A percentile compares a stretch with the other conserved stretches of the same genome.
Evolutionary conservation across 2,888 invertebrate genomes (phyloP).

Genomic region (Operophtera brumata): DNA sequence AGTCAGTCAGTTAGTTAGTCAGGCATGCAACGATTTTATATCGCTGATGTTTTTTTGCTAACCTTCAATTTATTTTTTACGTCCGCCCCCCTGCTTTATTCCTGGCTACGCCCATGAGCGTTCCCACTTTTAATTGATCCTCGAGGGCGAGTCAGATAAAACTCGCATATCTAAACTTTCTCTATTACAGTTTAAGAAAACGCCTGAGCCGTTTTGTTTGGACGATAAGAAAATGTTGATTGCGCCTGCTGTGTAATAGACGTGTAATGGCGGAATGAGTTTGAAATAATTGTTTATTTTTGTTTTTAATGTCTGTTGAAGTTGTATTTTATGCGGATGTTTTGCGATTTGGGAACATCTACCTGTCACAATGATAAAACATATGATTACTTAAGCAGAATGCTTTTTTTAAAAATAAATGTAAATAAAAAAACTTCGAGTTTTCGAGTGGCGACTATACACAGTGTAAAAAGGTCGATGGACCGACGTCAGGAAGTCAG

Average conservation of each 20-base stretch:
- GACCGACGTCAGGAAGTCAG: no score
- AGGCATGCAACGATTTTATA: no score
- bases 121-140: slow-evolving; percentile 81
- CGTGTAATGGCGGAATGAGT: slow-evolving; percentile 47
- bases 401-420: no score
- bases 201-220: slow-evolving; percentile 61
- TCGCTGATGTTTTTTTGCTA: no score
- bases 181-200: slow-evolving; percentile 80
- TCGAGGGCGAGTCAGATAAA: slow-evolving; percentile 78
- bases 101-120: neutral
- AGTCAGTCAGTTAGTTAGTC: no score
- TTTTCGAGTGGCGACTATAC: no score
- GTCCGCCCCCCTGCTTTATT: neutral
- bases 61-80: no score
- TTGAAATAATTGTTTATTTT: slow-evolving; percentile 40
- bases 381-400: no score
- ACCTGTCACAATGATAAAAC: no score
- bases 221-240: slow-evolving; percentile 74
- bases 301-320: slow-evolving; percentile 8
- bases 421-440: no score
- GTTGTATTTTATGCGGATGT: neutral
- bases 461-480: no score
- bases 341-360: neutral
- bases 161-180: slow-evolving; percentile 76
- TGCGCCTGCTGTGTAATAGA: slow-evolving; percentile 50